Conservation (phyloP, 2,888 invertebrate genomes). For the Noctua fimbriata region DNA sequence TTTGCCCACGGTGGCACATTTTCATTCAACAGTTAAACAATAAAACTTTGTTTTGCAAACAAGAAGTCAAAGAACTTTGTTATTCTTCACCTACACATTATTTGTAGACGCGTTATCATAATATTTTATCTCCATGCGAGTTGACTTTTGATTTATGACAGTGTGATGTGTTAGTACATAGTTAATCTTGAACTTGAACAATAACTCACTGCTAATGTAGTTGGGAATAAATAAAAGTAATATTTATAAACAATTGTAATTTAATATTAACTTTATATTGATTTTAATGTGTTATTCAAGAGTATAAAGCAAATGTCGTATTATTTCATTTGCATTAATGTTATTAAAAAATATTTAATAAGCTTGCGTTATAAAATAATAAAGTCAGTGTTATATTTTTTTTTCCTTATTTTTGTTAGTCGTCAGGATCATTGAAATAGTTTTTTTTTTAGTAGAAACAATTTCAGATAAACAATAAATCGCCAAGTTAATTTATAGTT, state of each 20-base stretch:
- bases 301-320: accelerated
- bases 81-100: constrained; percentile 14
- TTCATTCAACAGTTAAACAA: neutral
- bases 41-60: constrained; percentile 8
- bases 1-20: neutral
- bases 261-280: neutral
- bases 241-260: neutral
- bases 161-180: constrained; percentile 33
- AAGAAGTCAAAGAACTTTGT: constrained; percentile 32
- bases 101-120: constrained; percentile 40
- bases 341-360: neutral
- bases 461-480: neutral
- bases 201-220: constrained; percentile 28
- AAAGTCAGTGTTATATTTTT: too few species aligned
- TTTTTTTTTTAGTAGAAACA: neutral
- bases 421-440: neutral
- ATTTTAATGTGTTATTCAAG: neutral
- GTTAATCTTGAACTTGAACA: constrained; percentile 65
- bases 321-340: neutral
- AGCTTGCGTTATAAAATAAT: too few species aligned
- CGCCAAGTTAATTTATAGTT: neutral
- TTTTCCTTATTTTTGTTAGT: neutral
- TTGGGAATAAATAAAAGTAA: constrained; percentile 8
- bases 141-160: constrained; percentile 55
- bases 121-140: constrained; percentile 33